Base-by-base conservation (phyloP, 2,113 vertebrate genomes). In the Cyrtonyx montezumae region DNA sequence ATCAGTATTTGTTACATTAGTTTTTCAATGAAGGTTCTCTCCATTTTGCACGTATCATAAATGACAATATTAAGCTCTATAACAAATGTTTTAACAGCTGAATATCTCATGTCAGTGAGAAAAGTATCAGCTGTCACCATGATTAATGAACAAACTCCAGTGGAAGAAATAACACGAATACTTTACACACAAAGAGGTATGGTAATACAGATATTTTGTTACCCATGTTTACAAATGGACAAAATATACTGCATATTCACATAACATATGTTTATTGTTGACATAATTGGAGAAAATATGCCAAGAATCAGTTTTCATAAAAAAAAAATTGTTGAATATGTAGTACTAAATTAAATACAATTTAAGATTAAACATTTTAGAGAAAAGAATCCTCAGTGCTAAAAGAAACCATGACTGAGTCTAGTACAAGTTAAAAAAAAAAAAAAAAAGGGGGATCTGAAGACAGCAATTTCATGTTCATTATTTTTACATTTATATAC, bases 11-110 rank as follows among this genome's bases (percentile, higher is more conserved):
- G 79, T 87, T 28, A 1, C 68, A 81, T 63, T 93, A 71, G 28
- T 61, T 91, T 93, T 88, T 46, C 28, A 43, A 36, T 75, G 11
- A 90, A 93, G 28, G 8, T 83, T 91, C 34, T 93, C 43, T 78
- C 56, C 79, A 18, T 90, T 96, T 94, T 83, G 17, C 43, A 65
- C 43, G 45, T 91, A 95, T 76, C 78, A 53, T 79, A 77, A 93
- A 89, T 84, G 78, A 82, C 88, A 94, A 84, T 81, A 94, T 92
- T 93, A 95, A 94, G 92, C 74, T 87, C 74, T 74, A 63, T 76
- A 93, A 87, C 86, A 96, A 93, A 18, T 90, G 88, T 95, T 93
- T 94, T 66, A 93, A 88, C 58, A 92, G 94, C 59, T 89, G 42
- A 92, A 22, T 84, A 62, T 90, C 86, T 92, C 70, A 59, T 45